These are phyloP conservation scores for Bucco capensis DNA, from an alignment of 2,113 vertebrate genomes.

Conservation along the genomic window DNA sequence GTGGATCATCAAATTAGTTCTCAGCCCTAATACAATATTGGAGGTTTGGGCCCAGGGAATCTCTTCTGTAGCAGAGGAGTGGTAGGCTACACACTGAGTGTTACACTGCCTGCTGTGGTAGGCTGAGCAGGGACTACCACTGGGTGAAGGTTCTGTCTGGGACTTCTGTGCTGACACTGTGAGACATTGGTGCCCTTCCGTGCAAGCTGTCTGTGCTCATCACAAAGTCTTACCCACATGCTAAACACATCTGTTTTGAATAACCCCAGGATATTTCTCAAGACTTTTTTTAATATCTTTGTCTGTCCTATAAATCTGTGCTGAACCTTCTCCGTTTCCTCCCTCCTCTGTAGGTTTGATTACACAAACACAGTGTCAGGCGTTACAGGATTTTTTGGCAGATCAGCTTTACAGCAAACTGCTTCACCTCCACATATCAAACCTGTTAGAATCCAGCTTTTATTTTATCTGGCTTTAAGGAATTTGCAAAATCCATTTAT, in stretches of 20 bases:
- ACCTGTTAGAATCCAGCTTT: not conserved
- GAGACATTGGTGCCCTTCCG: not conserved
- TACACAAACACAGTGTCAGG: not conserved
- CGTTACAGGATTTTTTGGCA: not conserved
- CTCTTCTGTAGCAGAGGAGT: not conserved
- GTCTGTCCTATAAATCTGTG: not conserved
- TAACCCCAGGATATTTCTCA: not conserved
- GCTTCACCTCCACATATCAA: not conserved
- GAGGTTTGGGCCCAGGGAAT: not conserved
- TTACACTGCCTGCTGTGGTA: not conserved
- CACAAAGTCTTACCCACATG: rapidly evolving
- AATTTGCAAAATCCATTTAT: not conserved
- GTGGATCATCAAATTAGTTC: not conserved
- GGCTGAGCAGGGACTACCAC: not conserved
- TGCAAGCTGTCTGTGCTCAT: not conserved
- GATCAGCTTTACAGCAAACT: not conserved
- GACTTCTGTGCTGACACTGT: rapidly evolving
- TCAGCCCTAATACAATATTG: not conserved
- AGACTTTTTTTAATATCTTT: not conserved
- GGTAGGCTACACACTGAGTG: not conserved
- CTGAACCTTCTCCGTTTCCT: not conserved
- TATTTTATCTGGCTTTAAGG: not conserved
- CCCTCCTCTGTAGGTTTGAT: not conserved
- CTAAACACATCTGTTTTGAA: not conserved
- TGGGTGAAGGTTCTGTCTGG: not conserved